These are phyloP conservation scores for Lepeophtheirus nordmannii DNA, from an alignment of 2,888 invertebrate genomes.

Conservation along the genomic window DNA sequence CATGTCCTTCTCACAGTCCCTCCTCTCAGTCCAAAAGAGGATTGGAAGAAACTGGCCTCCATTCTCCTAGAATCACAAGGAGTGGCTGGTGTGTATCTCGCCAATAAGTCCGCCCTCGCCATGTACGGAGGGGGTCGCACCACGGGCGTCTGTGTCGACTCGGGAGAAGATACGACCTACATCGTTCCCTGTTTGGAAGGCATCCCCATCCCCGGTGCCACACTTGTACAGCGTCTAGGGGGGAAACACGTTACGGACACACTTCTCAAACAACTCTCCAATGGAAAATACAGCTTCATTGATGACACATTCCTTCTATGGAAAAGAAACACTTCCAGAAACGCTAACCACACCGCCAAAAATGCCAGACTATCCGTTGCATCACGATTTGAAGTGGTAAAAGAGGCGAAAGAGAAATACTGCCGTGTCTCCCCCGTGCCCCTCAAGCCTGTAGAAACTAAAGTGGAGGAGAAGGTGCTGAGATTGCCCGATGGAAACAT, in stretches of 20 bases:
- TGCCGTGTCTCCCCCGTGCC: constrained; percentile 2
- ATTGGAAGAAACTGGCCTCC: constrained; percentile 20
- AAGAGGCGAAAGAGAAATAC: constrained; percentile 19
- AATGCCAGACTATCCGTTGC: not conserved
- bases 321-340: not conserved
- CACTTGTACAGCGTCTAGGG: constrained; percentile 15
- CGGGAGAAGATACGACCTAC: constrained; percentile 23
- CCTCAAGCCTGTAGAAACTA: not conserved
- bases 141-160: constrained; percentile 21
- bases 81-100: constrained; percentile 12
- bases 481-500: constrained; percentile 23
- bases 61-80: constrained; percentile 15
- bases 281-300: constrained; percentile 24
- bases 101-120: constrained; percentile 23
- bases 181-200: constrained; percentile 22
- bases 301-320: constrained; percentile 23
- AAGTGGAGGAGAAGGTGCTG: constrained; percentile 16
- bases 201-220: constrained; percentile 15
- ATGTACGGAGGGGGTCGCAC: constrained; percentile 23
- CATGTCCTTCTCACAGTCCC: constrained; percentile 19
- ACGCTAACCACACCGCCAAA: not conserved
- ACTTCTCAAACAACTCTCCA: constrained; percentile 12
- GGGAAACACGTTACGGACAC: constrained; percentile 21
- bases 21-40: constrained; percentile 10
- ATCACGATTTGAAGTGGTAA: constrained; percentile 14